Base-by-base conservation (phyloP, 2,113 vertebrate genomes). In the Platycercus adscitus region DNA sequence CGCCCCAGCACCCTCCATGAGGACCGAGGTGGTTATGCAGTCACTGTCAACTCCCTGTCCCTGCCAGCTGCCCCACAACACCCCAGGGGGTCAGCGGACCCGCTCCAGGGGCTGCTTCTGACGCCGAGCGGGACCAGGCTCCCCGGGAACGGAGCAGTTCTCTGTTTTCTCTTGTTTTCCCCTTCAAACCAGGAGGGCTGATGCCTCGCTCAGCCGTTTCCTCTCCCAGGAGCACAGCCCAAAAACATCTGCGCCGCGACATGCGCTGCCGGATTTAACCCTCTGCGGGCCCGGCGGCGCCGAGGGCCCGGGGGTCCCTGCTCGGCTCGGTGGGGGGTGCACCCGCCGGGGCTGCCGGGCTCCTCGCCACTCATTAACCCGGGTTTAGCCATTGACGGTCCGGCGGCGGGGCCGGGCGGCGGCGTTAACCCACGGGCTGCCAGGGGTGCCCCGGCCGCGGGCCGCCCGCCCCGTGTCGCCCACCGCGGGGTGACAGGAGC, bases 231-330 rank as follows among this genome's bases (percentile, higher is more conserved):
- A 97, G 93, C 95, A 97, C 87, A 93, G 92, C 95, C 97, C 97
- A 95, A 96, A 97, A 97, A 96, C 98, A 98, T 97, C 97, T 98
- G 97, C 86, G 82, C 78, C 43, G 95, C 88, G 97, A 97, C 93
- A 89, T 83, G 96, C 95, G 86, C 94, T 88, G 87, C 35, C 50
- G 31, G 47, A 92, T 87, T 93, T 89, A 95, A 96, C 86, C 80
- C 95, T 86, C 68, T 81, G 81, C n/a, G 73, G 66, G 71, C 52
- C 84, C 69, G 61, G 56, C 66, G 29, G 63, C 55, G 68, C 70
- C 39, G 80, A 66, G 44, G 24, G 79, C 75, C 82, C 37, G 46
- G 75, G 91, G 95, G 78, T 93, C 82, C 60, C 73, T 69, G 52
- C 18, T 63, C 16, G 61, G 61, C 37, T 17, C 15, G 21, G 61